phyloP scores from a whole-genome alignment of 2,888 invertebrate species.

The Macropis europaea region DNA sequence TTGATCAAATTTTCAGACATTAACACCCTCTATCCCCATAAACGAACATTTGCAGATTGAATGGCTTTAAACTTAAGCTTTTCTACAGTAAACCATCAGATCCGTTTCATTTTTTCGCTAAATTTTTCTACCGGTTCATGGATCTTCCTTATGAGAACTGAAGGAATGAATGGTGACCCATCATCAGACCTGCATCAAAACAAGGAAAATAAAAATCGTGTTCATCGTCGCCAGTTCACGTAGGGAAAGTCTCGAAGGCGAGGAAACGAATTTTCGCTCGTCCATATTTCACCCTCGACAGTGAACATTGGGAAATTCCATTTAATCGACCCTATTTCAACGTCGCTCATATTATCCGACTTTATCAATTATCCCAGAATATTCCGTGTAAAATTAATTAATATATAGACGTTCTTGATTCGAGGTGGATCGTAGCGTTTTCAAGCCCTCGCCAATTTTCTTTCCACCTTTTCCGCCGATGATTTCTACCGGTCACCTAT shows the following conservation, averaged over 20 bases:
- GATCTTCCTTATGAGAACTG: too few relatives aligned
- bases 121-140: too few relatives aligned
- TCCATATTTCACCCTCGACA: constrained; percentile 9
- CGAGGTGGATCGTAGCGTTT: neutral
- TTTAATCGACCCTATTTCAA: constrained; percentile 42
- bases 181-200: neutral
- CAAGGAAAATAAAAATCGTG: neutral
- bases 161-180: neutral
- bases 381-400: constrained; percentile 40
- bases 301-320: constrained; percentile 21
- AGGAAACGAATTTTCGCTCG: constrained; percentile 31
- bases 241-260: neutral
- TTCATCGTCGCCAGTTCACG: neutral
- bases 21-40: too few relatives aligned
- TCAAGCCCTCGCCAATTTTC: constrained; percentile 44
- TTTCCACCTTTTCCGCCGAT: constrained; percentile 56
- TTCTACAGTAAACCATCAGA: too few relatives aligned
- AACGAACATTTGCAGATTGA: too few relatives aligned
- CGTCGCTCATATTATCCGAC: constrained; percentile 38
- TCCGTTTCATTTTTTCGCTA: too few relatives aligned
- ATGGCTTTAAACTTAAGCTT: too few relatives aligned
- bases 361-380: constrained; percentile 37
- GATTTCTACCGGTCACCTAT: constrained; percentile 67
- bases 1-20: too few relatives aligned
- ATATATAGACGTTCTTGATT: constrained; percentile 23